Conservation (phyloP, 2,888 invertebrate genomes). For the Eristalinus aeneus region DNA sequence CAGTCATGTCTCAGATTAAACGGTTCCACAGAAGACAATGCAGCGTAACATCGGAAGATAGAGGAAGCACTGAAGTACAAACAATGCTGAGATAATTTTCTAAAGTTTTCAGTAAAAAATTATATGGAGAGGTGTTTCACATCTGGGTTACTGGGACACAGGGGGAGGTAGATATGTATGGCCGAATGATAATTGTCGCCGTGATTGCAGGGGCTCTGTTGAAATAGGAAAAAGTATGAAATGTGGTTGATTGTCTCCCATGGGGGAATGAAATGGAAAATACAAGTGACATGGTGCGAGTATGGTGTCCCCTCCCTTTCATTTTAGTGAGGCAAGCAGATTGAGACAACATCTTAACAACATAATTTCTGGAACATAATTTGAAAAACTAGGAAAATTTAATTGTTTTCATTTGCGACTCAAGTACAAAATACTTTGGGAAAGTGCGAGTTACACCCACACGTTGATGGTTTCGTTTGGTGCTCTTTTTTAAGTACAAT, state of each 20-base stretch:
- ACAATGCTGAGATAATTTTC: not conserved
- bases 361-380: too few species aligned
- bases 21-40: not conserved
- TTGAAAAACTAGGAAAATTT: too few species aligned
- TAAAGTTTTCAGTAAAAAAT: not conserved
- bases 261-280: not conserved
- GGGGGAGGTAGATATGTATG: not conserved
- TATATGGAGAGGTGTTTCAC: not conserved
- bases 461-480: too few species aligned
- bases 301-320: not conserved
- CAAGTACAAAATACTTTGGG: too few species aligned
- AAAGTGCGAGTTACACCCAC: too few species aligned
- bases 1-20: not conserved
- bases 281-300: not conserved
- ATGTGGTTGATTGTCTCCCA: not conserved
- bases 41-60: constrained; percentile 25
- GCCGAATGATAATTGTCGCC: not conserved
- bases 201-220: not conserved
- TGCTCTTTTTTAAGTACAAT: too few species aligned
- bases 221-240: not conserved
- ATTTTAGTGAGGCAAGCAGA: too few species aligned
- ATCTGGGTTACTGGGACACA: not conserved
- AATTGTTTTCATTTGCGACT: too few species aligned
- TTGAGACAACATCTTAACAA: too few species aligned
- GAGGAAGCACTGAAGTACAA: constrained; percentile 1